Evolutionary conservation across 2,888 invertebrate genomes (phyloP), one percentile per base, ranked within the genome.

Genomic region (Ceramica pisi): DNA sequence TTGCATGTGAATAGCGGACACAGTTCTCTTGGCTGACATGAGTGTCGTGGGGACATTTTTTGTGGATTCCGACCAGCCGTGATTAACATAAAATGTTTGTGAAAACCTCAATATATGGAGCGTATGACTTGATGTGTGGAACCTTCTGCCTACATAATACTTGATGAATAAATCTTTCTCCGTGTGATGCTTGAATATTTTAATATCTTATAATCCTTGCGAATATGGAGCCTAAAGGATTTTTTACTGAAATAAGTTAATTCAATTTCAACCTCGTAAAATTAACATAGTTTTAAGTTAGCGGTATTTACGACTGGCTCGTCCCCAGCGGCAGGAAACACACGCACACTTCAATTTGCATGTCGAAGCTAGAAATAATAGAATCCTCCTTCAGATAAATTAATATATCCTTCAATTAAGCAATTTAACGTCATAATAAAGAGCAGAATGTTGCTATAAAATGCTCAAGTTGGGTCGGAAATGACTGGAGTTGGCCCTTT

Each of bases 11-110:
- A 93, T 91, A 86, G 91, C 75, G 84, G 85, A 84, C 87, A 85
- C 86, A 88, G 88, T 89, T 87, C 86, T 87, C 84, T 83, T 86
- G 83, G 86, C 74, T 81, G 83, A 80, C 87, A 88, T 84, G 86
- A 87, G 89, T 85, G 87, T 83, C 85, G 80, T 81, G 89, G 88
- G 89, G 86, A 88, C 87, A 86, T 90, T 92, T 92, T 90, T 91
- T 91, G 89, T 86, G 87, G 84, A 84, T 82, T 82, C 85, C 82
- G 44, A 86, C 85, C 85, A 88, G 85, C 87, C 88, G 86, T 84
- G 90, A 92, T 93, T 93, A 92, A 89, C 93, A 93, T 93, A 92
- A 93, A 92, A 91, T 90, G 91, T 90, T 91, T 90, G 89, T 86
- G 87, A 86, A 84, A 89, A 86, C 86, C 87, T 87, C 87, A 88